phyloP scores from a whole-genome alignment of 2,888 invertebrate species.

The Panorpa germanica region DNA sequence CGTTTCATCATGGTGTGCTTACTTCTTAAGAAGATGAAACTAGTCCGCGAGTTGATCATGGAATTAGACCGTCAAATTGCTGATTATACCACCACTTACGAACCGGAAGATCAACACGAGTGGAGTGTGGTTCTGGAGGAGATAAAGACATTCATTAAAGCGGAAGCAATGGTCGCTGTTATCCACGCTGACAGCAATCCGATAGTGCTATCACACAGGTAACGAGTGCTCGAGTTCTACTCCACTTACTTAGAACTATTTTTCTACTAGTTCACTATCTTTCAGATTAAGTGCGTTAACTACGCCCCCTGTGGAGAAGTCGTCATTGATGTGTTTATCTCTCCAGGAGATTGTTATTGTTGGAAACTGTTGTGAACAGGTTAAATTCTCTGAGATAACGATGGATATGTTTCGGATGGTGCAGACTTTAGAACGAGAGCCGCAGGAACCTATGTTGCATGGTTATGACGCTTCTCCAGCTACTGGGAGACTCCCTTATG shows the following conservation, averaged over 20 bases:
- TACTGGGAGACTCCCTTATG: constrained; percentile 29
- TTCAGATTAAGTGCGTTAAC: constrained; percentile 60
- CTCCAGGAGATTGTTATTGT: constrained; percentile 89
- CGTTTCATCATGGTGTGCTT: constrained; percentile 92
- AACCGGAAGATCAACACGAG: constrained; percentile 92
- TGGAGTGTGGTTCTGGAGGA: constrained; percentile 91
- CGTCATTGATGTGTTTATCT: constrained; percentile 66
- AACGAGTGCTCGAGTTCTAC: constrained; percentile 20
- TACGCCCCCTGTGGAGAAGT: constrained; percentile 75
- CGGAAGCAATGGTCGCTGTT: constrained; percentile 77
- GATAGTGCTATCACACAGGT: constrained; percentile 77
- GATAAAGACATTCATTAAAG: constrained; percentile 85
- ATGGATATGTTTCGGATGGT: constrained; percentile 94
- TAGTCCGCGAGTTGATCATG: constrained; percentile 78
- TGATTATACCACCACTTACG: constrained; percentile 88
- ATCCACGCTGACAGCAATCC: constrained; percentile 74
- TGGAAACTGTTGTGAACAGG: constrained; percentile 84
- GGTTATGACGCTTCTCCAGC: constrained; percentile 27
- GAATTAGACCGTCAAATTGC: constrained; percentile 88
- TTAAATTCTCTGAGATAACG: constrained; percentile 90
- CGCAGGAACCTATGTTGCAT: constrained; percentile 62
- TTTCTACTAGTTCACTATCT: constrained; percentile 25
- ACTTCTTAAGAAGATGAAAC: constrained; percentile 79
- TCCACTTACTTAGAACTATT: constrained; percentile 21
- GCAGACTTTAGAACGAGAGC: constrained; percentile 85